Percentiles rank a stretch among this genome's conserved stretches.
Conservation (phyloP, 2,797 vertebrate genomes). For the Tokudaia tokunoshimensis region DNA sequence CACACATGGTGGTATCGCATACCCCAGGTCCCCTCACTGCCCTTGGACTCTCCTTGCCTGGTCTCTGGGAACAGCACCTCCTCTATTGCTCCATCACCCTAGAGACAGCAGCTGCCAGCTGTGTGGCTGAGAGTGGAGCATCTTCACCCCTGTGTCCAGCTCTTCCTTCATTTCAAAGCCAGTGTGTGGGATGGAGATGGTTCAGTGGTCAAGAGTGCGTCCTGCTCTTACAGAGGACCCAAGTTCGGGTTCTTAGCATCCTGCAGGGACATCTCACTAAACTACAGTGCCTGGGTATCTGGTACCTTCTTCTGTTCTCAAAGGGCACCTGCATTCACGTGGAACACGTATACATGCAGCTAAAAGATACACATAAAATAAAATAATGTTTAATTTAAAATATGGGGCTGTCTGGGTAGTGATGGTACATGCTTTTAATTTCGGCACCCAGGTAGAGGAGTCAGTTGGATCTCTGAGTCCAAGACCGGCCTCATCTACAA, state of each 20-base stretch:
- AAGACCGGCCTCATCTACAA: not conserved
- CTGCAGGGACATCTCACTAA: not conserved
- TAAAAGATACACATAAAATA: not conserved
- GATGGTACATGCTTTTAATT: not conserved
- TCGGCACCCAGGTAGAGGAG: not conserved
- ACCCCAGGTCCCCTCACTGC: no score
- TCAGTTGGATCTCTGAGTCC: not conserved
- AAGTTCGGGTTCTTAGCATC: not conserved
- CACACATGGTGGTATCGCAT: not conserved
- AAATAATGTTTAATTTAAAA: not conserved
- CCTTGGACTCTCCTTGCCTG: not conserved
- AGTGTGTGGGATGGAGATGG: not conserved
- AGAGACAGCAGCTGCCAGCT: rapidly evolving
- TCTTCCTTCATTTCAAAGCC: not conserved
- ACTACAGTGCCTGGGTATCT: no score
- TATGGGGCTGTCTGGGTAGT: not conserved
- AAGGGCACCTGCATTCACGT: not conserved
- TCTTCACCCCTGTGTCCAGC: no score
- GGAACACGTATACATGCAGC: not conserved
- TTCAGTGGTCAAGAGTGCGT: not conserved
- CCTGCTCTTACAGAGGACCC: not conserved
- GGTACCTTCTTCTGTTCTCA: not conserved
- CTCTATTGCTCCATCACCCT: not conserved
- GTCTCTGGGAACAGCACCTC: not conserved
- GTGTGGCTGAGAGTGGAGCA: rapidly evolving